Percentiles rank a stretch among this genome's conserved stretches.
Conservation (phyloP, 2,113 vertebrate species). For the Gymnorhina tibicen region DNA sequence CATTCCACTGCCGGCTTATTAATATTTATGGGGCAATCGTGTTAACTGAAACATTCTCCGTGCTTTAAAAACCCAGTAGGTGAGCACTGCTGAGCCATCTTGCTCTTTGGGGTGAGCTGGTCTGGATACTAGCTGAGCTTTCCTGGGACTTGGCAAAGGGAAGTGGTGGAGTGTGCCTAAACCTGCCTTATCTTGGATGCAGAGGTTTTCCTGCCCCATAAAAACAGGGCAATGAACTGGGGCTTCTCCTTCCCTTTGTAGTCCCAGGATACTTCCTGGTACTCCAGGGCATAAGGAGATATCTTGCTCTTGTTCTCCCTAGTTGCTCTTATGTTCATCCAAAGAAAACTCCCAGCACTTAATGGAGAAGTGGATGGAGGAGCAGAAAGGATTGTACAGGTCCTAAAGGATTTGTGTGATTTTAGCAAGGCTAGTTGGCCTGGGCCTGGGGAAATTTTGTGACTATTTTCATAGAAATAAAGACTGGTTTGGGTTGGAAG, state of each 20-base stretch:
- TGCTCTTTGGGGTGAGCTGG: background rate
- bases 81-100: background rate
- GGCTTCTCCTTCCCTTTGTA: background rate
- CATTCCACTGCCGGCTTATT: background rate
- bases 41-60: background rate
- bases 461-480: background rate
- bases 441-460: background rate
- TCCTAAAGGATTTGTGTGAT: background rate
- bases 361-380: background rate
- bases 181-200: background rate
- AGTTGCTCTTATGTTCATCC: background rate
- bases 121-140: background rate
- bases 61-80: background rate
- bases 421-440: background rate
- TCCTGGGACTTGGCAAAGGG: background rate
- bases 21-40: background rate
- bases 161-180: background rate
- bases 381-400: accelerated
- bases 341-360: background rate
- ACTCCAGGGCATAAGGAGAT: background rate
- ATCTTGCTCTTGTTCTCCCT: background rate
- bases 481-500: background rate
- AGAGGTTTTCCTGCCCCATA: background rate
- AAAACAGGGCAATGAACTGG: background rate
- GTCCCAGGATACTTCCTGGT: background rate